Conservation (phyloP, 2,888 invertebrate species). For the Diploptera punctata region DNA sequence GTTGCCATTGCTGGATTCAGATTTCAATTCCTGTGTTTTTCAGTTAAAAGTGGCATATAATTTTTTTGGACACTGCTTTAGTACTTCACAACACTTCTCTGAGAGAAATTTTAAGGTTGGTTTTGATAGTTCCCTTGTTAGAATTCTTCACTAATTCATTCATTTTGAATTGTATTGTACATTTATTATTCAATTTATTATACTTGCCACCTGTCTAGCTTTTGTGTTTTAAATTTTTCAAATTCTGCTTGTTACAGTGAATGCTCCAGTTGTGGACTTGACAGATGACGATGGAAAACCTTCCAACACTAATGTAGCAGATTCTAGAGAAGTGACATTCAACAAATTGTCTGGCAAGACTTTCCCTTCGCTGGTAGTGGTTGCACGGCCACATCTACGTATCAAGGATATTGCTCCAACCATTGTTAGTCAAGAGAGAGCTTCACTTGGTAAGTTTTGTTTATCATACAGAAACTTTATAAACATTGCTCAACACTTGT, state of each 20-base stretch:
- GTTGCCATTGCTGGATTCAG: too few relatives aligned
- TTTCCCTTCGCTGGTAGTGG: conserved; percentile 84
- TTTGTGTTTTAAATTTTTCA: too few relatives aligned
- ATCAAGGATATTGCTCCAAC: conserved; percentile 64
- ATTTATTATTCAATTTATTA: too few relatives aligned
- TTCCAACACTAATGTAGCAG: conserved; percentile 55
- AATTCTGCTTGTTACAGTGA: background rate
- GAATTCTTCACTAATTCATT: too few relatives aligned
- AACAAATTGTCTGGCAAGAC: conserved; percentile 81
- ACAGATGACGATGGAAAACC: conserved; percentile 65
- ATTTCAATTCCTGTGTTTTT: too few relatives aligned
- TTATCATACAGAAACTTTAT: background rate
- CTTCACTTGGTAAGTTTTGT: conserved; percentile 54
- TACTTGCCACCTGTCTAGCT: too few relatives aligned
- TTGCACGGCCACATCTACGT: conserved; percentile 79
- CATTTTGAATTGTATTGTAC: too few relatives aligned
- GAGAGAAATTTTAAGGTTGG: too few relatives aligned
- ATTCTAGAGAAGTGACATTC: conserved; percentile 76
- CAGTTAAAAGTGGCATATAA: too few relatives aligned
- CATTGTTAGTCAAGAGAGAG: conserved; percentile 53
- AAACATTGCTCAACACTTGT: background rate
- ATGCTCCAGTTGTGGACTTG: conserved; percentile 65
- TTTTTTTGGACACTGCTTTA: too few relatives aligned
- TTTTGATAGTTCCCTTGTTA: too few relatives aligned
- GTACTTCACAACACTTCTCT: too few relatives aligned